Percentiles rank a stretch among this genome's conserved stretches.
phyloP scores from a whole-genome alignment of 2,888 invertebrate species.

The Eudasyphora cyanicolor region DNA sequence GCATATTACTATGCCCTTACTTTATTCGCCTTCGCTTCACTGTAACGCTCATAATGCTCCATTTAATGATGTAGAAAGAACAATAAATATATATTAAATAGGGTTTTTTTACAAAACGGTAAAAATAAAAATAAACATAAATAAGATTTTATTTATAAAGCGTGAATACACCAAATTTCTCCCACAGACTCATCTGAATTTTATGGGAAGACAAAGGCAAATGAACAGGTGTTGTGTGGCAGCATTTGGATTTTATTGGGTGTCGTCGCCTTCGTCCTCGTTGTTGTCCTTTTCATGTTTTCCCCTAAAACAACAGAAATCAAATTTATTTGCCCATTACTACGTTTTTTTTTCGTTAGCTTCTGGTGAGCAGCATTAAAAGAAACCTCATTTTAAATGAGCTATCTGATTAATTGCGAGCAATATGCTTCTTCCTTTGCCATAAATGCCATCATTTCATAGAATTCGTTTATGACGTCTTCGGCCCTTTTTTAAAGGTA shows the following conservation, averaged over 20 bases:
- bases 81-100: too few species aligned
- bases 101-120: constrained; percentile 1
- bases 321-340: background rate
- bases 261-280: background rate
- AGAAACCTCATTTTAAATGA: background rate
- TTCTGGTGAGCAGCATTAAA: background rate
- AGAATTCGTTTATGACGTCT: background rate
- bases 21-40: background rate
- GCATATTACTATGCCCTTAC: too few species aligned
- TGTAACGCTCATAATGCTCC: background rate
- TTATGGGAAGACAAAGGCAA: background rate
- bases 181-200: background rate
- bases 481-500: background rate
- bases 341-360: too few species aligned
- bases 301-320: background rate
- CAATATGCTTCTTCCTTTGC: background rate
- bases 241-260: background rate
- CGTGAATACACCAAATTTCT: constrained; percentile 10
- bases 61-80: constrained; percentile 16
- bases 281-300: too few species aligned
- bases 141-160: constrained; percentile 1
- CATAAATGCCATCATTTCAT: background rate
- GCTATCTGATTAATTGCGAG: background rate
- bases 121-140: constrained; percentile 3
- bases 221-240: constrained; percentile 11